Evolutionary conservation across 1,140 invertebrate genomes (phyloP).

Genomic region (Lepidostoma basale): DNA sequence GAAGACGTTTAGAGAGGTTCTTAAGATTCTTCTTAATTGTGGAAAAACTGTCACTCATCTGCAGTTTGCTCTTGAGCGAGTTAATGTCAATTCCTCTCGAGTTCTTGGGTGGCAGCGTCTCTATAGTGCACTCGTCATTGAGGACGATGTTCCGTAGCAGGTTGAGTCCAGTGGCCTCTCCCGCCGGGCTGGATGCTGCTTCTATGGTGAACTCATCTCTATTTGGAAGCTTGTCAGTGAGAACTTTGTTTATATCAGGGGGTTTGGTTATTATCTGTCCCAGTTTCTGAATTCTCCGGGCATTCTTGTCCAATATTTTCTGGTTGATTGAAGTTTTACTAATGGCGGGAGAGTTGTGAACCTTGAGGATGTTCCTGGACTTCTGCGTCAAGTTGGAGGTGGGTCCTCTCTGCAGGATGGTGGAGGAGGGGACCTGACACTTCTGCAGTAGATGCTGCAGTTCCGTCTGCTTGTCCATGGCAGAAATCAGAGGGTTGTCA

Average conservation of each 20-base stretch:
- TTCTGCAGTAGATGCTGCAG: constrained; percentile 56
- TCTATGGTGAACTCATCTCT: constrained; percentile 50
- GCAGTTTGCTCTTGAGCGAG: constrained; percentile 59
- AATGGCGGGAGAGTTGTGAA: constrained; percentile 52
- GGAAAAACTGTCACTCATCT: constrained; percentile 58
- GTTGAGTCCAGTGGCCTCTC: constrained; percentile 38
- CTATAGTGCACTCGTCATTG: constrained; percentile 60
- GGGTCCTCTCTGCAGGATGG: constrained; percentile 51
- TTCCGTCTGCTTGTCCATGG: constrained; percentile 57
- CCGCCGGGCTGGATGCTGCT: constrained; percentile 49
- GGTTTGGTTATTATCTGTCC: constrained; percentile 55
- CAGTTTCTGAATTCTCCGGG: constrained; percentile 56
- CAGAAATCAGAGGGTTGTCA: constrained; percentile 48
- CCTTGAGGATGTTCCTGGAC: constrained; percentile 53
- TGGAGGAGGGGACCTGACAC: constrained; percentile 57
- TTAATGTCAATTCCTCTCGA: constrained; percentile 53
- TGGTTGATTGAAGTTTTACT: constrained; percentile 53
- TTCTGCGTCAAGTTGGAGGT: constrained; percentile 53
- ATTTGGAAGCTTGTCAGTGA: constrained; percentile 14
- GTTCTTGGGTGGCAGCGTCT: constrained; percentile 53
- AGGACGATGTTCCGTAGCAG: constrained; percentile 54
- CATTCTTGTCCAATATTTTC: constrained; percentile 56
- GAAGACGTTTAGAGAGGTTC: constrained; percentile 55
- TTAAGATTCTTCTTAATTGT: constrained; percentile 60
- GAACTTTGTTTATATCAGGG: constrained; percentile 51